Evolutionary conservation across 2,888 invertebrate genomes (phyloP).

Genomic region (Pristionchus arcanus): DNA sequence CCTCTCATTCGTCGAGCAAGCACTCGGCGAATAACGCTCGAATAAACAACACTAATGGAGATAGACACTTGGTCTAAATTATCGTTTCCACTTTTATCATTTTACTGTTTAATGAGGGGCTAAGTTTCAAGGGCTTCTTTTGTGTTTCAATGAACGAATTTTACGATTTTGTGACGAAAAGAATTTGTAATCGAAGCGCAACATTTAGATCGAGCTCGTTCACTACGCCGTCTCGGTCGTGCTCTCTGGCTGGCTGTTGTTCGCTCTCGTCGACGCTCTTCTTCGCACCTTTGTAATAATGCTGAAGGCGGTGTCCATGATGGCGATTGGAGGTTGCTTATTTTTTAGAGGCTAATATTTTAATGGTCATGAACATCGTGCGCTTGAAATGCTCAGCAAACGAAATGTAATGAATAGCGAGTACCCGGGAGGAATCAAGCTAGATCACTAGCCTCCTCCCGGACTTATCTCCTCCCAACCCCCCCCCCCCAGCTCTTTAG

Average conservation of each 20-base stretch:
- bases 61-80: too few relatives aligned
- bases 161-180: not conserved
- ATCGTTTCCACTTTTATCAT: not conserved
- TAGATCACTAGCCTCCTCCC: too few relatives aligned
- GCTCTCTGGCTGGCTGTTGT: constrained; percentile 13
- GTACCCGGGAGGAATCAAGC: too few relatives aligned
- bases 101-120: not conserved
- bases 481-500: too few relatives aligned
- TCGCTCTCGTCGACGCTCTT: constrained; percentile 15
- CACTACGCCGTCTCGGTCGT: constrained; percentile 35
- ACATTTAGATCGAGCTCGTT: constrained; percentile 10
- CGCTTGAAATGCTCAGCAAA: too few relatives aligned
- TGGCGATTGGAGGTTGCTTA: constrained; percentile 13
- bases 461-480: too few relatives aligned
- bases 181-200: too few relatives aligned
- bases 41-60: too few relatives aligned
- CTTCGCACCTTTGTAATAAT: not conserved
- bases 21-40: too few relatives aligned
- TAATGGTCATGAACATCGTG: too few relatives aligned
- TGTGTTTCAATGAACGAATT: not conserved
- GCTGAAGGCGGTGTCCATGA: constrained; percentile 5
- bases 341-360: not conserved
- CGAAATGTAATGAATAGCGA: too few relatives aligned
- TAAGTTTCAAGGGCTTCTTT: not conserved
- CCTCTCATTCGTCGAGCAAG: too few relatives aligned